Conservation (phyloP, 1,140 invertebrate genomes). For the Listronotus bonariensis region DNA sequence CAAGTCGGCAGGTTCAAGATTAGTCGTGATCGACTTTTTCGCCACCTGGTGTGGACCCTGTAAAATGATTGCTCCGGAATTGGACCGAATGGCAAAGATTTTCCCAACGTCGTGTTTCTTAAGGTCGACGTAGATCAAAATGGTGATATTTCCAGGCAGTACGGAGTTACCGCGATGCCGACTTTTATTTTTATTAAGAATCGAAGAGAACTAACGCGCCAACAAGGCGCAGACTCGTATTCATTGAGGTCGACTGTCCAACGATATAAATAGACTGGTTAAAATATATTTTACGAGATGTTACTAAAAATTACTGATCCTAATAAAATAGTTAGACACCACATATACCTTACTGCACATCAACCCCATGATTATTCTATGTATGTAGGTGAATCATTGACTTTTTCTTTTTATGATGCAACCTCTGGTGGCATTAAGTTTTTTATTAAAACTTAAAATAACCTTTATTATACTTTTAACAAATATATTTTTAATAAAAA, state of each 20-base stretch:
- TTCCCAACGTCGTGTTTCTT: conserved; percentile 53
- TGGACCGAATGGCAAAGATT: conserved; percentile 66
- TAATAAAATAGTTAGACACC: too few relatives aligned
- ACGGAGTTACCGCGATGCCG: conserved; percentile 31
- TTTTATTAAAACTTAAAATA: too few relatives aligned
- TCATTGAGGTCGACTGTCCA: conserved; percentile 27
- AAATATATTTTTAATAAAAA: too few relatives aligned
- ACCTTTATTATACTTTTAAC: too few relatives aligned
- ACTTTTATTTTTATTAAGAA: conserved; percentile 37
- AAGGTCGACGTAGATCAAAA: conserved; percentile 41
- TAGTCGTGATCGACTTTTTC: conserved; percentile 85
- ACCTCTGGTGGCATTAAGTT: too few relatives aligned
- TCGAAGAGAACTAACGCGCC: conserved; percentile 19
- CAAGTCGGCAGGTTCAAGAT: conserved; percentile 72
- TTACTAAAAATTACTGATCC: too few relatives aligned
- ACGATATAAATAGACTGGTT: conserved; percentile 30
- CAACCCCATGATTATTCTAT: too few relatives aligned
- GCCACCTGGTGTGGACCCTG: conserved; percentile 90
- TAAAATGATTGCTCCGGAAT: conserved; percentile 83
- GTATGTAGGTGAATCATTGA: too few relatives aligned
- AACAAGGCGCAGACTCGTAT: conserved; percentile 29
- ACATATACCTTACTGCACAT: too few relatives aligned
- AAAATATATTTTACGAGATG: too few relatives aligned
- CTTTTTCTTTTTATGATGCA: too few relatives aligned
- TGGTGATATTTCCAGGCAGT: conserved; percentile 28